A percentile compares a stretch with the other conserved stretches of the same genome.
These are phyloP conservation scores for Dynastes hyllus DNA, from an alignment of 2,888 invertebrate genomes.

Conservation along the genomic window DNA sequence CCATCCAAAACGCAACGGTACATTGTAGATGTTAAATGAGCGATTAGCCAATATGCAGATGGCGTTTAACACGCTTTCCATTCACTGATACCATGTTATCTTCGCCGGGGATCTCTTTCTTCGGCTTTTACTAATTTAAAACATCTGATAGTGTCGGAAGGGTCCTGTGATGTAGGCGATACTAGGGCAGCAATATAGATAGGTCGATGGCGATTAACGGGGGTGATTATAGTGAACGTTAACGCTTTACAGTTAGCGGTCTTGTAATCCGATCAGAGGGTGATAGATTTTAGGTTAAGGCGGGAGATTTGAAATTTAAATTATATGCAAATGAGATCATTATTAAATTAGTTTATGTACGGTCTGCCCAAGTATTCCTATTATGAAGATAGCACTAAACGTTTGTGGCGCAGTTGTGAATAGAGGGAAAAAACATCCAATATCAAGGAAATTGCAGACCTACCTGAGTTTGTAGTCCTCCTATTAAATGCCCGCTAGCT, in stretches of 20 bases:
- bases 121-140: conserved; percentile 29
- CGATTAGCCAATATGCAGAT: conserved; percentile 20
- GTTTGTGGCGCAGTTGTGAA: no score
- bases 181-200: background rate
- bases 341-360: background rate
- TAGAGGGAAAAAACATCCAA: no score
- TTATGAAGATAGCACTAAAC: no score
- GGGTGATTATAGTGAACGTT: conserved; percentile 25
- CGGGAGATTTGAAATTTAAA: conserved; percentile 35
- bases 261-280: conserved; percentile 18
- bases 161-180: background rate
- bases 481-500: no score
- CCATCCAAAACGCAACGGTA: background rate
- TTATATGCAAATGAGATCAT: background rate
- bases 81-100: background rate
- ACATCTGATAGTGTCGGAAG: conserved; percentile 35
- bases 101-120: conserved; percentile 5
- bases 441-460: no score
- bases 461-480: no score
- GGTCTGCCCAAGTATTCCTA: no score
- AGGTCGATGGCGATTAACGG: background rate
- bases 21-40: background rate
- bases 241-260: conserved; percentile 15
- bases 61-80: background rate
- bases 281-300: background rate